Evolutionary conservation across 2,797 vertebrate genomes (phyloP).

Genomic region (Brachymystax lenok): DNA sequence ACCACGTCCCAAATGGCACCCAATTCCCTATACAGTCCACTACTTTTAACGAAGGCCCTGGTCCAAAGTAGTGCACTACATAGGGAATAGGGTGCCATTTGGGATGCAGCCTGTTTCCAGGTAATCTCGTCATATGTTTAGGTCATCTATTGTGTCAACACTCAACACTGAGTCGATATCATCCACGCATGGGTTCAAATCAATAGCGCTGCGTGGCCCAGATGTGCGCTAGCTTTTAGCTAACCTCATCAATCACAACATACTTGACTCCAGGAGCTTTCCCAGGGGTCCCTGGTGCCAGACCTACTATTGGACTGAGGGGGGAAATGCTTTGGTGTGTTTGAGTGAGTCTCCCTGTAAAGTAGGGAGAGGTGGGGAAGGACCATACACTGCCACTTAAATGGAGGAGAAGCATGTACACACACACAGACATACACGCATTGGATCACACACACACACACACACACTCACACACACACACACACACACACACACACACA

Average conservation of each 20-base stretch:
- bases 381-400: conserved; percentile 46
- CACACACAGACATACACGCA: conserved; percentile 37
- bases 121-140: conserved; percentile 51
- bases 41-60: neutral
- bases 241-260: conserved; percentile 69
- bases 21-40: neutral
- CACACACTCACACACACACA: conserved; percentile 25
- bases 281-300: conserved; percentile 19
- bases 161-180: conserved; percentile 18
- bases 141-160: conserved; percentile 67
- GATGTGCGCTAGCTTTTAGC: conserved; percentile 60
- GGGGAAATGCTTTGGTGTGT: conserved; percentile 22
- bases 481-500: conserved; percentile 11
- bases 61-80: neutral
- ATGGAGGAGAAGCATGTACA: conserved; percentile 25
- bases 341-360: conserved; percentile 25
- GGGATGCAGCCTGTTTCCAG: conserved; percentile 25
- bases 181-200: conserved; percentile 43
- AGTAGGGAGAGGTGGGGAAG: conserved; percentile 40
- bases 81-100: neutral
- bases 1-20: neutral
- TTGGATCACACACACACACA: neutral
- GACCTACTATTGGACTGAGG: conserved; percentile 1
- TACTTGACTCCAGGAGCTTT: conserved; percentile 52
- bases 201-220: conserved; percentile 56